Conservation (phyloP, 2,888 invertebrate species). For the Dusona sp. region DNA sequence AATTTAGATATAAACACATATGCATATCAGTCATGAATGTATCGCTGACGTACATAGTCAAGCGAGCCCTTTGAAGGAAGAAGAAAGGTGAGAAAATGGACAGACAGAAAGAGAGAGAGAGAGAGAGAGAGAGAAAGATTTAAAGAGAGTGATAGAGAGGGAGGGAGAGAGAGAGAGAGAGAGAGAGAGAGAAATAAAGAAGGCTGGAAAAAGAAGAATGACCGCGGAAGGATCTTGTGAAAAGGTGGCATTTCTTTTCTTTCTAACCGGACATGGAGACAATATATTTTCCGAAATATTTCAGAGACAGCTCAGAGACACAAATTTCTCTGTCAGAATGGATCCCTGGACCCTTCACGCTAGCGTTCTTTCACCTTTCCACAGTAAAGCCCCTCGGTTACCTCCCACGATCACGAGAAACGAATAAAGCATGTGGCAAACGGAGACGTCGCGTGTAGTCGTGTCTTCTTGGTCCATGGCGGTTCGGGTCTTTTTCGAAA, state of each 20-base stretch:
- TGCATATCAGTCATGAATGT: slow-evolving; percentile 33
- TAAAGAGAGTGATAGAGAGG: background rate
- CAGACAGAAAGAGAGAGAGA: background rate
- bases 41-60: slow-evolving; percentile 10
- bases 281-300: slow-evolving; percentile 66
- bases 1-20: background rate
- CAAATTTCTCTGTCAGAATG: slow-evolving; percentile 48
- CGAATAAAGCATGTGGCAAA: slow-evolving; percentile 52
- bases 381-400: slow-evolving; percentile 39
- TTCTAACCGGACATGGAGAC: slow-evolving; percentile 57
- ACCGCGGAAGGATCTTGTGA: slow-evolving; percentile 41
- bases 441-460: slow-evolving; percentile 50
- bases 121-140: background rate
- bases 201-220: slow-evolving; percentile 24
- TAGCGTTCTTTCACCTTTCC: slow-evolving; percentile 60
- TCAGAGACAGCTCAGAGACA: slow-evolving; percentile 31
- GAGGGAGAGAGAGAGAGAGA: background rate
- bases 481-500: slow-evolving; percentile 39
- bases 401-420: slow-evolving; percentile 64
- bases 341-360: slow-evolving; percentile 39
- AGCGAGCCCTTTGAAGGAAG: background rate
- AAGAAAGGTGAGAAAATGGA: slow-evolving; percentile 10
- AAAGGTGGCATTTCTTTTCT: slow-evolving; percentile 52
- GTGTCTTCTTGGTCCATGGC: slow-evolving; percentile 18
- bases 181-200: background rate